Percentiles rank a stretch among this genome's conserved stretches.
phyloP scores from a whole-genome alignment of 2,888 invertebrate species.

The Celastrina argiolus region DNA sequence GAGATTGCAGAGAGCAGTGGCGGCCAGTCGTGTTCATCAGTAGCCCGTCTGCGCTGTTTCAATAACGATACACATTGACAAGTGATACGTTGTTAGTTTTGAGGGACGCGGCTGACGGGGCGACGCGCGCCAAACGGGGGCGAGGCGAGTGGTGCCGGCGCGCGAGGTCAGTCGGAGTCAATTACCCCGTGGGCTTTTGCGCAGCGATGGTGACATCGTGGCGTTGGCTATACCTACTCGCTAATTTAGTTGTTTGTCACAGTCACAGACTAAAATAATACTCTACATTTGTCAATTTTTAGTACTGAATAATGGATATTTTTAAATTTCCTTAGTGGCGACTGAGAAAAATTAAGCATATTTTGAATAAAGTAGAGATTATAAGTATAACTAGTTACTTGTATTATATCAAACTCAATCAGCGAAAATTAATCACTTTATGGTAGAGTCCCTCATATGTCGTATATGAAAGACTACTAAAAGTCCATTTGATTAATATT shows the following conservation, averaged over 20 bases:
- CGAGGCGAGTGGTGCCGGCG: conserved; percentile 68
- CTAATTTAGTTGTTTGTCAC: neutral
- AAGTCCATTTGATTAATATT: no score
- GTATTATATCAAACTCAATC: no score
- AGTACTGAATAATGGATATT: neutral
- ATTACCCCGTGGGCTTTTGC: conserved; percentile 76
- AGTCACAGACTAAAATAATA: neutral
- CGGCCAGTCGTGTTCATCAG: neutral
- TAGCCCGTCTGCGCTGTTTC: neutral
- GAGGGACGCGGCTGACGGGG: conserved; percentile 31
- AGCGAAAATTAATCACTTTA: no score
- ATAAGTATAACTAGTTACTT: no score
- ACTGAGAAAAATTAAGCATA: no score
- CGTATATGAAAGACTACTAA: no score
- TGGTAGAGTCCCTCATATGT: no score
- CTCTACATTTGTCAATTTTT: neutral
- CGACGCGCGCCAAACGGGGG: conserved; percentile 49
- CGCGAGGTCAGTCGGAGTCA: conserved; percentile 81
- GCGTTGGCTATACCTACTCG: neutral
- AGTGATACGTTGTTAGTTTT: conserved; percentile 6
- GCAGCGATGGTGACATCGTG: conserved; percentile 42
- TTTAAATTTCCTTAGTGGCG: neutral
- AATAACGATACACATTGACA: neutral
- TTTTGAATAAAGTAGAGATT: no score
- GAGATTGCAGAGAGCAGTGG: neutral